Evolutionary conservation across 2,797 vertebrate genomes (phyloP).

Genomic region (Anguilla pacifica): DNA sequence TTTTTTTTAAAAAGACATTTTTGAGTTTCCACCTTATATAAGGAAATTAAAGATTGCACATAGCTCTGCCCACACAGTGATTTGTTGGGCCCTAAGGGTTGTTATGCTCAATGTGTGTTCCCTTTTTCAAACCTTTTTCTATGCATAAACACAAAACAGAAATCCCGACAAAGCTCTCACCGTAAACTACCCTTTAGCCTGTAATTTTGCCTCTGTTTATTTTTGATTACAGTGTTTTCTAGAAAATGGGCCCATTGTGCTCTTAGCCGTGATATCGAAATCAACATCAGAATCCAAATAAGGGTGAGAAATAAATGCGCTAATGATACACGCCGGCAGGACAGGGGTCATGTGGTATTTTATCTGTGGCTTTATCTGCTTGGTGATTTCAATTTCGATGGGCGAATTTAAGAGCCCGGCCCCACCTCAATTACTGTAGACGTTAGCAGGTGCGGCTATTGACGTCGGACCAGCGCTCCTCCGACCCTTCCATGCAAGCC

Average conservation of each 20-base stretch:
- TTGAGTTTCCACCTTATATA: not conserved
- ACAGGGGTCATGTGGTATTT: not conserved
- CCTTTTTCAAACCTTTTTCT: not conserved
- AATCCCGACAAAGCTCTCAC: not conserved
- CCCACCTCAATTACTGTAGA: constrained; percentile 12
- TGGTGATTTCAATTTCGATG: constrained; percentile 1
- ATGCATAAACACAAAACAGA: constrained; percentile 5
- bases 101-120: constrained; percentile 24
- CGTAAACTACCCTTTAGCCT: constrained; percentile 12
- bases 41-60: constrained; percentile 6
- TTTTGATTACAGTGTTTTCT: constrained; percentile 2
- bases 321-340: not conserved
- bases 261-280: not conserved
- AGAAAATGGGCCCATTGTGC: not conserved
- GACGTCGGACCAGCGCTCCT: not conserved
- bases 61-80: constrained; percentile 13
- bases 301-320: not conserved
- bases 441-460: constrained; percentile 2
- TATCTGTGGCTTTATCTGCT: not conserved
- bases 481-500: not conserved
- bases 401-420: not conserved
- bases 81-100: not conserved
- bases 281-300: not conserved
- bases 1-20: not conserved
- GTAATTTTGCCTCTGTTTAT: constrained; percentile 27